These are phyloP conservation scores for Hyppa rectilinea DNA, from an alignment of 2,888 invertebrate species.

Conservation along the genomic window DNA sequence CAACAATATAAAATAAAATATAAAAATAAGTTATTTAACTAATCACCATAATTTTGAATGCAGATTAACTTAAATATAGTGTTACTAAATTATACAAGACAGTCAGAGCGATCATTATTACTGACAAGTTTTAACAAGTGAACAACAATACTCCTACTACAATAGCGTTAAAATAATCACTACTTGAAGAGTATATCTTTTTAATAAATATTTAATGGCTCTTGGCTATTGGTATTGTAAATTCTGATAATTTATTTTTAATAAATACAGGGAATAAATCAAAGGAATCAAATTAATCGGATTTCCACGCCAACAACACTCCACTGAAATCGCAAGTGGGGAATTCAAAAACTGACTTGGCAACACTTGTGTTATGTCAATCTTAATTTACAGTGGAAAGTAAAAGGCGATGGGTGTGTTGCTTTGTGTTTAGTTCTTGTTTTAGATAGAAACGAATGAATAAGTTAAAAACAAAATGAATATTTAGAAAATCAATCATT, in stretches of 20 bases:
- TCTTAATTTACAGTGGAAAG: constrained; percentile 84
- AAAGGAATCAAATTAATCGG: background rate
- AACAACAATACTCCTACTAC: no score
- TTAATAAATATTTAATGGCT: background rate
- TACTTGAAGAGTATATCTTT: background rate
- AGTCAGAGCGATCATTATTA: background rate
- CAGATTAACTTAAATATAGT: background rate
- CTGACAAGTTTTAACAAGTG: background rate
- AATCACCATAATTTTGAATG: background rate
- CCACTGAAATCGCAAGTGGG: constrained; percentile 16
- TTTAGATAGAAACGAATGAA: constrained; percentile 70
- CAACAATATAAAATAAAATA: background rate
- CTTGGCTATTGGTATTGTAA: background rate
- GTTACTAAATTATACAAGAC: no score
- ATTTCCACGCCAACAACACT: constrained; percentile 29
- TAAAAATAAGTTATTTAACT: background rate
- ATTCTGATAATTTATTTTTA: background rate
- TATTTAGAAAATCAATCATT: constrained; percentile 30
- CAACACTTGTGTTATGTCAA: constrained; percentile 70
- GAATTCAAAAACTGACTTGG: constrained; percentile 37
- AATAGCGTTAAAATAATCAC: no score
- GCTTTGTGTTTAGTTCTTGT: constrained; percentile 80
- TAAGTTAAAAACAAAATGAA: constrained; percentile 59
- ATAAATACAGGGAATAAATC: background rate
- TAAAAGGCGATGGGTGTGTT: constrained; percentile 87